Base-by-base conservation (phyloP, 2,888 invertebrate species). In the Xylocampa areola region DNA sequence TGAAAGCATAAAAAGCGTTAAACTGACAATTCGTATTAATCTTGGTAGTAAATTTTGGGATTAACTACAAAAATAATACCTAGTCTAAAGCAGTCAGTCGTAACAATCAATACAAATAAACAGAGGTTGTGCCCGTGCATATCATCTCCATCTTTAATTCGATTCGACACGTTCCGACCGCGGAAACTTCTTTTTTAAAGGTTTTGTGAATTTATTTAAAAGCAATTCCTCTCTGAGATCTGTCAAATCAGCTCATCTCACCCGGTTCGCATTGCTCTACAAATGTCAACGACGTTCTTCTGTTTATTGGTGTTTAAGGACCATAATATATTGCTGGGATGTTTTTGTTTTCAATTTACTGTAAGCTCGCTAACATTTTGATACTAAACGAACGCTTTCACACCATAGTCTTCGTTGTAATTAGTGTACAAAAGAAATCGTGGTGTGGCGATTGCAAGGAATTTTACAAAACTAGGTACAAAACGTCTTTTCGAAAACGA, bases 231-330 rank as follows among this genome's bases (percentile, higher is more conserved):
- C 35, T 59, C 10, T 32, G 30, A 63, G 65, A 64, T 58, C 65
- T 57, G 63, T 57, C 47, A 54, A 65, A 68, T 63, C 61, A 54
- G 50, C 49, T 53, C 48, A 47, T 53, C 39, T 41, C 52, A 10
- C 45, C 57, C 25, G 50, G 49, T 25, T 44, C 50, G 57, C 59
- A 53, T 61, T 68, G 60, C 64, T 51, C 53, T 54, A 29, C 55
- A 36, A 67, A 72, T 68, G 70, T 72, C 73, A 75, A 73, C 40
- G 70, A 61, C 63, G 51, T 58, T 57, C 62, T 61, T 58, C 68
- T 63, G 64, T 61, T 60, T 63, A 59, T 47, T 48, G 53, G 49
- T 35, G 37, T 51, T 68, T 47, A 43, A 73, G 59, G 29, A 30
- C 49, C 44, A 70, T 73, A 53, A 70, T 62, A 64, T 50, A 57